Base-by-base conservation (phyloP, 1,140 invertebrate species). In the Brachionus angularis region DNA sequence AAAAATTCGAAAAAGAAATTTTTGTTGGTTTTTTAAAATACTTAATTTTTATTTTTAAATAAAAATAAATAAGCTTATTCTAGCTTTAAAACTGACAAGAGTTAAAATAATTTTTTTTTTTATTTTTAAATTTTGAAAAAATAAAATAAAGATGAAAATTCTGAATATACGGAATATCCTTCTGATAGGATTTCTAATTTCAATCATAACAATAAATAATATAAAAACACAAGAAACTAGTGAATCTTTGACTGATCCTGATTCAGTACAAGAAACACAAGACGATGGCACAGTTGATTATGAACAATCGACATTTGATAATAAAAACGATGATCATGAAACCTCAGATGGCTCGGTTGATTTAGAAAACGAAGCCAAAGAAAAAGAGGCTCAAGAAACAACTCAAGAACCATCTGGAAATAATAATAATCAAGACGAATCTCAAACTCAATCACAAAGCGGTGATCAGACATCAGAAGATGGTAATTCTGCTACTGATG, bases 71-170 rank as follows among this genome's bases (percentile, higher is more conserved):
- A n/a, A n/a, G n/a, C n/a, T n/a, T n/a, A n/a, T n/a, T n/a, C n/a
- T n/a, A n/a, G n/a, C n/a, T n/a, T n/a, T n/a, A n/a, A n/a, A n/a
- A n/a, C n/a, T n/a, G n/a, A n/a, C n/a, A n/a, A n/a, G n/a, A n/a
- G n/a, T n/a, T n/a, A n/a, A n/a, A n/a, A n/a, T n/a, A n/a, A n/a
- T n/a, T n/a, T n/a, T n/a, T n/a, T n/a, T n/a, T n/a, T n/a, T n/a
- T n/a, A n/a, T n/a, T n/a, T n/a, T n/a, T n/a, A n/a, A n/a, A n/a
- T n/a, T n/a, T n/a, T n/a, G n/a, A n/a, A n/a, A n/a, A n/a, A n/a
- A n/a, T n/a, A n/a, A n/a, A 52, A 23, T 58, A 39, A 23, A 58
- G 53, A 58, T 58, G 53, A 58, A n/a, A 58, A 25, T 58, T 39
- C 33, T 58, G n/a, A 58, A 58, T 23, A 39, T 39, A n/a, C 53